phyloP scores from a whole-genome alignment of 2,113 vertebrate species.

The Aptenodytes patagonicus region DNA sequence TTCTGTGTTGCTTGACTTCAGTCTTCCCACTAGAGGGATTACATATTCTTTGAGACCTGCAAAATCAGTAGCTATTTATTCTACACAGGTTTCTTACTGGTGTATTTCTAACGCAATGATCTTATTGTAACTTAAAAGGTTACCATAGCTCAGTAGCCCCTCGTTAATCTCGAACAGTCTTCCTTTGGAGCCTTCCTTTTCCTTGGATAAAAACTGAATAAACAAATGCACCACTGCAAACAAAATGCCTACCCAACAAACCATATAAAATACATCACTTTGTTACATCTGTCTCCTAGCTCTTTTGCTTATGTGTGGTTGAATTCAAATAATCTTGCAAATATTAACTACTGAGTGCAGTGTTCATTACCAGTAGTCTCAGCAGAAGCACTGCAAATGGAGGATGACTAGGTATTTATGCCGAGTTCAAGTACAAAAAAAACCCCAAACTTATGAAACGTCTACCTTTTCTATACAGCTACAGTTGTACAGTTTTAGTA shows the following conservation, averaged over 20 bases:
- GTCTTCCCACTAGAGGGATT: neutral
- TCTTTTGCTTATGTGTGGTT: neutral
- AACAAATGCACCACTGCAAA: neutral
- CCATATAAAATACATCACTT: neutral
- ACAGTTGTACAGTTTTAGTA: neutral
- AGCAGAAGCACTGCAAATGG: neutral
- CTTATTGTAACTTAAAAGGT: neutral
- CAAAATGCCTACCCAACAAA: neutral
- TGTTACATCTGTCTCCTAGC: neutral
- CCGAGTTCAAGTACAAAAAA: neutral
- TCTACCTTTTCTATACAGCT: neutral
- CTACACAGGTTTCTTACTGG: neutral
- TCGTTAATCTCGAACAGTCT: neutral
- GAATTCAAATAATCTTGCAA: neutral
- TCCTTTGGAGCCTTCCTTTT: neutral
- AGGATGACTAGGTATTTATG: neutral
- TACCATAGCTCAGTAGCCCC: neutral
- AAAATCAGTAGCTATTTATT: neutral
- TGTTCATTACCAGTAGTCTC: neutral
- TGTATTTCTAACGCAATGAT: neutral
- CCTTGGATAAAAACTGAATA: neutral
- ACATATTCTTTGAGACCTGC: neutral
- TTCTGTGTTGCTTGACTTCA: neutral
- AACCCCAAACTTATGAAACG: accelerated
- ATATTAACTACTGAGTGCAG: neutral